Conservation (phyloP, 2,113 vertebrate genomes). For the Perca fluviatilis region DNA sequence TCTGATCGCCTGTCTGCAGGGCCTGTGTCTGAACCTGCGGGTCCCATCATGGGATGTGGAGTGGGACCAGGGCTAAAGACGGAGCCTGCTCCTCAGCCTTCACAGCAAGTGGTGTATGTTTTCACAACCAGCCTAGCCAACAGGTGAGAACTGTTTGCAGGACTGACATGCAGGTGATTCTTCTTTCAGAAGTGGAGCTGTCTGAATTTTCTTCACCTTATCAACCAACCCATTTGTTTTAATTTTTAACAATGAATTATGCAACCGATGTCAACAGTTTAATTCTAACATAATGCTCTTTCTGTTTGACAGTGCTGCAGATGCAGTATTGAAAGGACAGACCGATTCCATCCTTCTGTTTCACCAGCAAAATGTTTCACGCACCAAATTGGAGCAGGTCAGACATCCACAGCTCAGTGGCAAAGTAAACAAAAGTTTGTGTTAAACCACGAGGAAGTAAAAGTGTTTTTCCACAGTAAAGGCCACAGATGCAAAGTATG, state of each 20-base stretch:
- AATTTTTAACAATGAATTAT: background rate
- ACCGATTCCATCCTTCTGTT: conserved; percentile 94
- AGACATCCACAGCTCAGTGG: conserved; percentile 5
- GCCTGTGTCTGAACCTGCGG: conserved; percentile 82
- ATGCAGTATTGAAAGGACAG: conserved; percentile 95
- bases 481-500: conserved; percentile 51
- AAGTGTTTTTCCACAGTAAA: conserved; percentile 5
- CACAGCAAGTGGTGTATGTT: conserved; percentile 93
- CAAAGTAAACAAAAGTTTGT: background rate
- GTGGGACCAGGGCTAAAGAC: conserved; percentile 80
- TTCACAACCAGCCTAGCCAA: conserved; percentile 97
- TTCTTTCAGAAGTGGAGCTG: background rate
- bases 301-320: conserved; percentile 89
- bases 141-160: conserved; percentile 86
- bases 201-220: background rate
- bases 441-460: background rate
- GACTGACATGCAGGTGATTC: background rate
- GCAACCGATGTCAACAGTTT: background rate
- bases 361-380: conserved; percentile 96
- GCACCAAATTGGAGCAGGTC: conserved; percentile 95
- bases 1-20: conserved; percentile 87
- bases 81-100: conserved; percentile 83
- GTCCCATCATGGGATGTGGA: conserved; percentile 80
- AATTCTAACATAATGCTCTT: background rate
- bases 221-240: background rate